Base-by-base conservation (phyloP, 2,113 vertebrate genomes). In the Noctilio leporinus region DNA sequence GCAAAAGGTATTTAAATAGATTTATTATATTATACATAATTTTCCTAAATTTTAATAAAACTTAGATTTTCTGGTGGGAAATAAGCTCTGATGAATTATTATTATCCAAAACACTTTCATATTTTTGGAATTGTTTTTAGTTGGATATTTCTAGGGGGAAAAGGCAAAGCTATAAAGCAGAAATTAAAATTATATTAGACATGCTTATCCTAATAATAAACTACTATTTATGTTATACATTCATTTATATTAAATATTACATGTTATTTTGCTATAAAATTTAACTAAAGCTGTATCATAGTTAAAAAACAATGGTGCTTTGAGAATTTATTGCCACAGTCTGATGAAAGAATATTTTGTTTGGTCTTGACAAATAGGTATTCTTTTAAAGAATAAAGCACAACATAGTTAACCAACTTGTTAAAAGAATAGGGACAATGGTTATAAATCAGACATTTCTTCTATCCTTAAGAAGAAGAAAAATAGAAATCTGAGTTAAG, bases 311-410 rank as follows among this genome's bases (percentile, higher is more conserved):
- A 83, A 14, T 92, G 5, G 15, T 85, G 51, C 76, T 93, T 91
- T 95, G 43, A 93, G 67, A 85, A 73, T 70, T 87, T 93, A 65
- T 64, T 94, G 2, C 28, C 65, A 69, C 14, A 38, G 3, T 91
- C 17, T 85, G 10, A 83, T 91, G 73, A 97, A 96, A 95, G 45
- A 30, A 22, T 92, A 69, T 93, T 95, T 91, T 96, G 86, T 93
- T 89, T 67, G 10, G 65, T 81, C 69, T 80, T 96, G 8, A 3
- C 76, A 94, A 92, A 38, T 19, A 43, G 9, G 22, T n/a, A 9
- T 20, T 80, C 87, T 96, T 92, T 84, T 45, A 35, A 92, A 94
- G 84, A 92, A 92, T 76, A 96, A 96, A 89, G 20, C n/a, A 67
- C 47, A 55, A 38, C 73, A 49, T 88, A 69, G 72, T 86, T 96